Percentiles rank a stretch among this genome's conserved stretches.
Conservation (phyloP, 2,888 invertebrate genomes). For the Proisotoma minuta region DNA sequence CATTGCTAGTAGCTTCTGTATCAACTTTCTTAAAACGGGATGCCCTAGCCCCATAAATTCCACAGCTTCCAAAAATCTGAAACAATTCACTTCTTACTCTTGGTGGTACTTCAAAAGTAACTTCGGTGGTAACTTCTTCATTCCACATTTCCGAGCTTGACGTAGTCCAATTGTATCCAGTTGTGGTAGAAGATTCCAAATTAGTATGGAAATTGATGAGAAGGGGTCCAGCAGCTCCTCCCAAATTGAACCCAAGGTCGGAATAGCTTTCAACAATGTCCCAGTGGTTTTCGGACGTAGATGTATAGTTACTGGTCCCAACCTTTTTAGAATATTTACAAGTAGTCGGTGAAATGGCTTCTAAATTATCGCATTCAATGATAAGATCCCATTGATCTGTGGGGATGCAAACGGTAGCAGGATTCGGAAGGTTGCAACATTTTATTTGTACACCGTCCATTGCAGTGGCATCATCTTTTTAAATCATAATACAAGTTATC, state of each 20-base stretch:
- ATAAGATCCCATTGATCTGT: conserved; percentile 37
- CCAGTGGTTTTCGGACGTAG: conserved; percentile 27
- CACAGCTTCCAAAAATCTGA: conserved; percentile 37
- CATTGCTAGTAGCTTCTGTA: conserved; percentile 12
- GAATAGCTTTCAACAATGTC: conserved; percentile 23
- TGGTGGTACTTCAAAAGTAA: conserved; percentile 35
- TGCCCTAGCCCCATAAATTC: conserved; percentile 33
- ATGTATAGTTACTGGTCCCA: conserved; percentile 30
- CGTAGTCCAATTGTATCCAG: conserved; percentile 36
- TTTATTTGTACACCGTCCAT: conserved; percentile 37
- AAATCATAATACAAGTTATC: too few species aligned
- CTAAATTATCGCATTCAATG: conserved; percentile 41
- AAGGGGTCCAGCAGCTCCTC: conserved; percentile 21
- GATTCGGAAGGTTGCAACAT: conserved; percentile 40
- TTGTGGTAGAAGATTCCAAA: conserved; percentile 24
- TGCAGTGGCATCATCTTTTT: conserved; percentile 33
- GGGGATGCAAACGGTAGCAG: conserved; percentile 30
- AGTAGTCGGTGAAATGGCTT: conserved; percentile 31
- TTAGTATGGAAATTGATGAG: conserved; percentile 24
- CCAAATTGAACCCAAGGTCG: conserved; percentile 33
- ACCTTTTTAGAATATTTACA: conserved; percentile 38
- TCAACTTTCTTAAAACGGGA: conserved; percentile 35
- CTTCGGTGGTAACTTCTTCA: conserved; percentile 32
- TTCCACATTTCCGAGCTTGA: conserved; percentile 34
- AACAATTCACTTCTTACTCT: conserved; percentile 26